phyloP scores from a whole-genome alignment of 2,888 invertebrate species.

The Artemia sinica region DNA sequence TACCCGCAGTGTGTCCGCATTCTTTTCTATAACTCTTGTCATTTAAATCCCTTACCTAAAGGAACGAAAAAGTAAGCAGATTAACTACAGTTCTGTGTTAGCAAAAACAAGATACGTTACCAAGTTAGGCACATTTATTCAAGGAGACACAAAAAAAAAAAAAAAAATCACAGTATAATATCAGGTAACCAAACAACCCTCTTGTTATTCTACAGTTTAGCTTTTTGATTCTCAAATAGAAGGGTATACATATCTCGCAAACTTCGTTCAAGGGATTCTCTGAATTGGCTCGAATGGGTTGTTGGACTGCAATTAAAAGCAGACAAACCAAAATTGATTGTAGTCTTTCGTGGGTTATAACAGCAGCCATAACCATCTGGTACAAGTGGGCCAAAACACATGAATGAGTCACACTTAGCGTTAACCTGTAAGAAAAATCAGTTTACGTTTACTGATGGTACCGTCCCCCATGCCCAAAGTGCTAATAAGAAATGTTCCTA shows the following conservation, averaged over 20 bases:
- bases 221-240: neutral
- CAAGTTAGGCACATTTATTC: too few species aligned
- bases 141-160: too few species aligned
- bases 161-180: too few species aligned
- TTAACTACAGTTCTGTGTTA: too few species aligned
- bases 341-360: slow-evolving; percentile 65
- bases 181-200: too few species aligned
- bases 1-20: too few species aligned
- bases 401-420: slow-evolving; percentile 57
- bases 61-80: too few species aligned
- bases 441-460: slow-evolving; percentile 17
- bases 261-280: slow-evolving; percentile 42
- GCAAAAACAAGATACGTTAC: too few species aligned
- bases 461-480: neutral
- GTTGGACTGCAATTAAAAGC: slow-evolving; percentile 44
- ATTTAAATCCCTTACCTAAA: too few species aligned
- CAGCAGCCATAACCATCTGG: slow-evolving; percentile 81
- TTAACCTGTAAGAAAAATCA: slow-evolving; percentile 46
- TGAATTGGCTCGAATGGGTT: slow-evolving; percentile 43
- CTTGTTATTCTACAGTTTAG: neutral
- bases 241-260: slow-evolving; percentile 45
- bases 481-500: too few species aligned
- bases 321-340: slow-evolving; percentile 55
- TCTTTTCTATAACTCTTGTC: too few species aligned
- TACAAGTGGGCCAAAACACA: slow-evolving; percentile 76